Evolutionary conservation across 2,797 vertebrate species (phyloP).

Genomic region (Chloroceryle amazona): DNA sequence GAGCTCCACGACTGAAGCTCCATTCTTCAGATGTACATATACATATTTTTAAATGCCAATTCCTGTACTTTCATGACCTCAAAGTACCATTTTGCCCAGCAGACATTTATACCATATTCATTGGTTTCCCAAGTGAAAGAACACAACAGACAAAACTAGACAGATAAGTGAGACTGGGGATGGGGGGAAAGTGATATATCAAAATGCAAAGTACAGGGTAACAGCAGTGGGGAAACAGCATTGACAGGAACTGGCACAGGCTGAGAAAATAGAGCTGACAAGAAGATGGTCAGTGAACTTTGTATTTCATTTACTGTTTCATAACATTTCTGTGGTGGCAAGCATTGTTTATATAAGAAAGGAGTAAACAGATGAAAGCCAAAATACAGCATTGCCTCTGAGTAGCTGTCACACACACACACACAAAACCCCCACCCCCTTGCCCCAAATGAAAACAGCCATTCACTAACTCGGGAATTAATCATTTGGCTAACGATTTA

Average conservation of each 20-base stretch:
- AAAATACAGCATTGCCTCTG: conserved; percentile 55
- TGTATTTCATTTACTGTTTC: conserved; percentile 58
- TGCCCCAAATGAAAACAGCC: not conserved
- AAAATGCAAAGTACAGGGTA: conserved; percentile 32
- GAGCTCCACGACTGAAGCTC: not conserved
- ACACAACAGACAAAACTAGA: not conserved
- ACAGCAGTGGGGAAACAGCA: not conserved
- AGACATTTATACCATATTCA: conserved; percentile 52
- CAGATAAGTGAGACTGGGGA: conserved; percentile 3
- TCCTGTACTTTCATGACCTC: conserved; percentile 39
- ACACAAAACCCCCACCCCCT: too few species aligned
- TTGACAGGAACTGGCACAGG: not conserved
- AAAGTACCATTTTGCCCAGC: conserved; percentile 63
- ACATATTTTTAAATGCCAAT: not conserved
- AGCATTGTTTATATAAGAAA: conserved; percentile 20
- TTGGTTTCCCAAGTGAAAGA: conserved; percentile 65
- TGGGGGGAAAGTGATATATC: not conserved
- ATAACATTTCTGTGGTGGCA: conserved; percentile 13
- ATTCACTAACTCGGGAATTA: conserved; percentile 14
- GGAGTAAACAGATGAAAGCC: conserved; percentile 35
- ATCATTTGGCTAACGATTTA: conserved; percentile 20
- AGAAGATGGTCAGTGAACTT: conserved; percentile 42
- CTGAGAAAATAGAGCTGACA: conserved; percentile 57
- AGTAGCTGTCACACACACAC: not conserved
- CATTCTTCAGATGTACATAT: not conserved